These are phyloP conservation scores for Sigmodon hispidus DNA, from an alignment of 2,113 vertebrate genomes.

Conservation along the genomic window DNA sequence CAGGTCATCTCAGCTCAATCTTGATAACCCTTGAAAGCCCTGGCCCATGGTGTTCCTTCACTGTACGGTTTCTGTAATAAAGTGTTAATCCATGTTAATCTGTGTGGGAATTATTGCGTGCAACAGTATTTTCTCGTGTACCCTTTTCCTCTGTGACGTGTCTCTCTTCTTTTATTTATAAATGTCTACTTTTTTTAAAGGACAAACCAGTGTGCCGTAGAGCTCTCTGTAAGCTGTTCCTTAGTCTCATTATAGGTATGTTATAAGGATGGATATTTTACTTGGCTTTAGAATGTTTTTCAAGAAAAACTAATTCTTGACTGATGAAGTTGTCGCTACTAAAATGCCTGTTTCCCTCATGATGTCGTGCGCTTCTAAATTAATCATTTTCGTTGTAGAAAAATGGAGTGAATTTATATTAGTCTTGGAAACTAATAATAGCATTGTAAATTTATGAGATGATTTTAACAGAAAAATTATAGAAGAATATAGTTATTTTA, in stretches of 20 bases:
- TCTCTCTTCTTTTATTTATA: constrained; percentile 85
- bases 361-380: constrained; percentile 98
- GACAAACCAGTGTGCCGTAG: constrained; percentile 94
- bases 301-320: constrained; percentile 96
- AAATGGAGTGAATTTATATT: constrained; percentile 99
- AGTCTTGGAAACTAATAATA: constrained; percentile 99
- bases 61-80: constrained; percentile 92
- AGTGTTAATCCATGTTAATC: constrained; percentile 95
- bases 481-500: constrained; percentile 99
- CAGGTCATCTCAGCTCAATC: constrained; percentile 87
- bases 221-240: constrained; percentile 93
- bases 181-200: constrained; percentile 87
- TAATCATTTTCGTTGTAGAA: constrained; percentile 99
- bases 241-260: constrained; percentile 98
- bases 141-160: constrained; percentile 89
- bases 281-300: constrained; percentile 99
- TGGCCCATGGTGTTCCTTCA: constrained; percentile 90
- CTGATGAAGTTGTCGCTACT: constrained; percentile 97
- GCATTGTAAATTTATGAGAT: constrained; percentile 98
- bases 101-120: constrained; percentile 93
- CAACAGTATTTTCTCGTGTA: constrained; percentile 95
- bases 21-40: constrained; percentile 86
- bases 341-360: constrained; percentile 99
- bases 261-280: constrained; percentile 99
- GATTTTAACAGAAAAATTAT: constrained; percentile 99